Evolutionary conservation across 2,888 invertebrate genomes (phyloP), one percentile per base, ranked within the genome.

Genomic region (Aporophyla nigra): DNA sequence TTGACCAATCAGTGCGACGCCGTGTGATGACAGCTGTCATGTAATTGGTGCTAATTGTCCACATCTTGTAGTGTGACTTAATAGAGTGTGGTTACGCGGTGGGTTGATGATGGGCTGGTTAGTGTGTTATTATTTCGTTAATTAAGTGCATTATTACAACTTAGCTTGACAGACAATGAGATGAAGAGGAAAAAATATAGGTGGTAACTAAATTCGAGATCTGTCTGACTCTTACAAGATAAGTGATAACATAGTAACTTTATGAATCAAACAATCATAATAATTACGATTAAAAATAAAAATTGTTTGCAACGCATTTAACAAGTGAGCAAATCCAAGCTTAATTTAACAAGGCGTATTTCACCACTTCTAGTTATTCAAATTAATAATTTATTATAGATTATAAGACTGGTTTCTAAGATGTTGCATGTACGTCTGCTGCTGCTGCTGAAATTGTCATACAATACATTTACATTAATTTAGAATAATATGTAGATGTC

Each of bases 1-100:
- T 80, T 19, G 6, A 81, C 85, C 73, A 82, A 85, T 85, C 85
- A 82, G 71, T 66, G 82, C 58, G 56, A 27, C 24, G n/a, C 54
- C 70, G 43, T 21, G 9, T 62, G 61, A 65, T 82, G 78, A 82
- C 82, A 85, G 82, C 78, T 84, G 85, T 76, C 78, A 51, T 56
- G 40, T 75, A 78, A 85, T 84, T 74, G 69, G 69, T 82, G 67
- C 54, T 82, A 76, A 83, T 74, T 81, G 71, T 27, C 16, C 10
- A 0, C 21, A 1, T 78, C 70, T 78, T 33, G 63, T 68, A 67
- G 69, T 72, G 58, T 82, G 46, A 43, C 61, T 67, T 67, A 69
- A 81, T 81, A 62, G 24, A 66, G 62, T 77, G 66, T 56, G 67
- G 58, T 63, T 27, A 56, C 33, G 68, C 6, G 24, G 54, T 54